Evolutionary conservation across 2,113 vertebrate species (phyloP), one percentile per base, ranked within the genome.

Genomic region (Gavia stellata): DNA sequence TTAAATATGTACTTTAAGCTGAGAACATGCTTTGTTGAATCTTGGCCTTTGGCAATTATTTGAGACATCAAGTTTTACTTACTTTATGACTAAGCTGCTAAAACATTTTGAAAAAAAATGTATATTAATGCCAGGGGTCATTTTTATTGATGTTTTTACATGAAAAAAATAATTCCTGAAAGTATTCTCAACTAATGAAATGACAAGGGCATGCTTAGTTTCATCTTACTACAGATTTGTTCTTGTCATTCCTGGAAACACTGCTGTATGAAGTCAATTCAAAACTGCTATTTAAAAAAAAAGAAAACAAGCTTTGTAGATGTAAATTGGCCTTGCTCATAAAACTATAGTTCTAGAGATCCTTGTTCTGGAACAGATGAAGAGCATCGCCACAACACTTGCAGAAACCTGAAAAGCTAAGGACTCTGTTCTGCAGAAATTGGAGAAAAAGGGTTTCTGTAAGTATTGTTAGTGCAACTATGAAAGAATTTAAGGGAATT

Each of bases 1-100:
- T 93, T 93, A 73, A 95, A 96, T 82, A 88, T 58, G 49, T 87
- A 65, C 71, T 93, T 95, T 93, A 93, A 90, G 68, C 59, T 7
- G 1, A 87, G 52, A 91, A 89, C 29, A 87, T 28, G 24, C 13
- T 91, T 94, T 89, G 21, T 40, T 63, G 71, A 77, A 83, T 92
- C 50, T 67, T 94, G 59, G 92, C 50, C 80, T 83, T 88, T 73
- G 47, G 55, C 71, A 88, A 71, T 90, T 81, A 81, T 72, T 73
- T 92, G 47, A 90, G 59, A 67, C 29, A 83, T 33, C 23, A 66
- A 49, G 23, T 87, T 96, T 90, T 80, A 66, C 49, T 87, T 81
- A 67, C 55, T 70, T 77, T 68, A 44, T 73, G 53, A 62, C 24
- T 77, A 87, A 86, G 42, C 33, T 86, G 44, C 8, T 87, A 80